Percentiles rank a stretch among this genome's conserved stretches.
Evolutionary conservation across 2,113 vertebrate genomes (phyloP).

Genomic region (Equus quagga): DNA sequence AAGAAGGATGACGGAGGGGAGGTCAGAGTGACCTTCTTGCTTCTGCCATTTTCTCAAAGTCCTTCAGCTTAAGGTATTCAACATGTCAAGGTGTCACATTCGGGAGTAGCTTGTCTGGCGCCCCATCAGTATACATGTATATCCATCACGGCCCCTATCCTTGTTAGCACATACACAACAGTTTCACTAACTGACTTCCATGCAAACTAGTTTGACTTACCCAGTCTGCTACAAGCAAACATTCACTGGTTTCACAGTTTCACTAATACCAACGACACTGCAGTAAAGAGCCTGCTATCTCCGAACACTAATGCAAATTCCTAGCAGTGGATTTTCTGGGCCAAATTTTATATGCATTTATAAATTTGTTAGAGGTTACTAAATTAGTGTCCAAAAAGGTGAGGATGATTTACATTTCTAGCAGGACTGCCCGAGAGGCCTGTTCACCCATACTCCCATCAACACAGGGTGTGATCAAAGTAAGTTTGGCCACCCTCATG

Average conservation of each 20-base stretch:
- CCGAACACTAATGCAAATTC: not conserved
- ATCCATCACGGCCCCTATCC: not conserved
- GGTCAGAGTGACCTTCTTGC: not conserved
- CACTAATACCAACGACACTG: not conserved
- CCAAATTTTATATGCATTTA: not conserved
- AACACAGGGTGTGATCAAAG: not conserved
- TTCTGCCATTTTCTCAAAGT: not conserved
- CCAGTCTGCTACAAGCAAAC: not conserved
- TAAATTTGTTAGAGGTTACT: not conserved
- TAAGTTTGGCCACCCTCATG: not conserved
- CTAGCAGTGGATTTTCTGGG: not conserved
- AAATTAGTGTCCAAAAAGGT: not conserved
- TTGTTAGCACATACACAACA: not conserved
- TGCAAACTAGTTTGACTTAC: not conserved
- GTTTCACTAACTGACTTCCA: not conserved
- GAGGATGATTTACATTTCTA: not conserved
- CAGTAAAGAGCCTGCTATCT: not conserved
- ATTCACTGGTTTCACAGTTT: not conserved
- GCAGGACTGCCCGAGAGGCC: accelerated
- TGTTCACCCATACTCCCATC: not conserved
- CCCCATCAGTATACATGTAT: not conserved
- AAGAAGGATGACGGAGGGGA: not conserved
- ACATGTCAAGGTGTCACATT: not conserved
- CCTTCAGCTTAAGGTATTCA: not conserved
- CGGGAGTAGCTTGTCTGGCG: not conserved